phyloP scores from a whole-genome alignment of 2,113 vertebrate genomes.

The Spizaetus ornatus region DNA sequence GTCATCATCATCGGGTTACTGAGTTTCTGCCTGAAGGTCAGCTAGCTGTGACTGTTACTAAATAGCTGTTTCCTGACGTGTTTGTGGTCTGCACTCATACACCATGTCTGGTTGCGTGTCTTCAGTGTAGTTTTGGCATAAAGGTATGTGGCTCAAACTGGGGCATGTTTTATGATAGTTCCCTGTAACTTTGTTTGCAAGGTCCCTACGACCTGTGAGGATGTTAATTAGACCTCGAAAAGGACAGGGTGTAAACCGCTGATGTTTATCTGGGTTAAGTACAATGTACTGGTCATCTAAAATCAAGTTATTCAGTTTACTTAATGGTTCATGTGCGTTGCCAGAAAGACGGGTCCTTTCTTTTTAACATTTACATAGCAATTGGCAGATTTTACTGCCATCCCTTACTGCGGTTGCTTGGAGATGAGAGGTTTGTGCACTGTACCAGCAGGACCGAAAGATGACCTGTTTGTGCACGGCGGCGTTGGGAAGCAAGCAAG shows the following conservation, averaged over 20 bases:
- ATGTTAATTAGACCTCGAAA: not conserved
- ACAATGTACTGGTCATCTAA: not conserved
- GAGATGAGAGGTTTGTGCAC: not conserved
- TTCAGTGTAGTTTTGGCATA: not conserved
- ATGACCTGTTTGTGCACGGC: rapidly evolving
- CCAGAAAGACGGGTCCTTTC: not conserved
- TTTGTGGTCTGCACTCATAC: not conserved
- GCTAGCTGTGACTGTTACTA: not conserved
- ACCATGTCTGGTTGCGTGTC: not conserved
- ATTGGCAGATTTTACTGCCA: not conserved
- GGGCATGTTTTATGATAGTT: not conserved
- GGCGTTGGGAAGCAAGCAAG: not conserved
- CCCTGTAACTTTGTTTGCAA: not conserved
- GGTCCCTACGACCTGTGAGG: not conserved
- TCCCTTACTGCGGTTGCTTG: not conserved
- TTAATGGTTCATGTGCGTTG: not conserved
- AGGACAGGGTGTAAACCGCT: not conserved
- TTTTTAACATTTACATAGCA: not conserved
- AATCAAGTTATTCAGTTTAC: not conserved
- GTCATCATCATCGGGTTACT: not conserved
- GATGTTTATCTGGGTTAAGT: not conserved
- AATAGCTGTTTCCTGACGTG: not conserved
- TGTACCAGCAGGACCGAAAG: not conserved
- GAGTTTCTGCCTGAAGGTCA: constrained; percentile 51
- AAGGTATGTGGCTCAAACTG: not conserved